These are phyloP conservation scores for Taenioides sp. DNA, from an alignment of 2,797 vertebrate species.

Conservation along the genomic window DNA sequence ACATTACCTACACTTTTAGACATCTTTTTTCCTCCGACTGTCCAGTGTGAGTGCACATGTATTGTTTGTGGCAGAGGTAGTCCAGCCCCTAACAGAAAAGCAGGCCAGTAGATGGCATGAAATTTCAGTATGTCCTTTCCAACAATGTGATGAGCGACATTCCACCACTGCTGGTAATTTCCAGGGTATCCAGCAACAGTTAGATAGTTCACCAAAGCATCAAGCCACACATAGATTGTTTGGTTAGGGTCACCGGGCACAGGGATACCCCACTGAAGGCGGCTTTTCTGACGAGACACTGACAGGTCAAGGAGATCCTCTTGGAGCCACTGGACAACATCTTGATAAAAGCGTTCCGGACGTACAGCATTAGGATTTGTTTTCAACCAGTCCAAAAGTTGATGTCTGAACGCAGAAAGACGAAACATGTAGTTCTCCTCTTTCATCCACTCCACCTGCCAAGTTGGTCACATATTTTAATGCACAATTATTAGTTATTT, in stretches of 20 bases:
- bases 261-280: slow-evolving; percentile 91
- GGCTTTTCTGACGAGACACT: slow-evolving; percentile 86
- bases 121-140: slow-evolving; percentile 98
- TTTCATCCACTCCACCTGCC: slow-evolving; percentile 91
- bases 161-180: slow-evolving; percentile 80
- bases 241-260: slow-evolving; percentile 87
- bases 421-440: slow-evolving; percentile 97
- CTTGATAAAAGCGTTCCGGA: slow-evolving; percentile 82
- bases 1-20: slow-evolving; percentile 96
- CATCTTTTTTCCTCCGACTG: slow-evolving; percentile 92
- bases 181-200: slow-evolving; percentile 87
- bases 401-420: slow-evolving; percentile 81
- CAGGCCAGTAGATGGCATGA: slow-evolving; percentile 94
- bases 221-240: slow-evolving; percentile 95
- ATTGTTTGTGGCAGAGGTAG: slow-evolving; percentile 83
- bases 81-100: slow-evolving; percentile 87
- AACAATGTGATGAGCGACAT: slow-evolving; percentile 78
- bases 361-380: slow-evolving; percentile 74
- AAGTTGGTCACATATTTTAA: slow-evolving; percentile 5
- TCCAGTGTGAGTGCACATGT: slow-evolving; percentile 95
- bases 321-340: slow-evolving; percentile 83
- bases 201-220: slow-evolving; percentile 94
- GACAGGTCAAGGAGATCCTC: slow-evolving; percentile 90
- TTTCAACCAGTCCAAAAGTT: slow-evolving; percentile 82
- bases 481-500: not conserved